Conservation (phyloP, 2,113 vertebrate species). For the Deroptyus accipitrinus region DNA sequence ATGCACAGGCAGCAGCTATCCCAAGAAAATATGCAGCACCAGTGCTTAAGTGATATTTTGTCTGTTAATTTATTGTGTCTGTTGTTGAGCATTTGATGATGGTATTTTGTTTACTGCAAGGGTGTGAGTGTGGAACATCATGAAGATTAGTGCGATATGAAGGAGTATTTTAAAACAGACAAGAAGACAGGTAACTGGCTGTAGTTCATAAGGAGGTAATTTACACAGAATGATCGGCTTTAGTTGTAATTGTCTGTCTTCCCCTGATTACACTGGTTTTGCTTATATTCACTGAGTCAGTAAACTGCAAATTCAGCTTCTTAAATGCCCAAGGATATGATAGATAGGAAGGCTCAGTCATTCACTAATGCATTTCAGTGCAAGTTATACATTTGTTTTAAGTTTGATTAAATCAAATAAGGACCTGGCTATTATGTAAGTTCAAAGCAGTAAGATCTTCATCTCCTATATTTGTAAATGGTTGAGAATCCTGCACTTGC, state of each 20-base stretch:
- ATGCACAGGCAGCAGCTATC: not conserved
- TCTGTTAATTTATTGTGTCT: not conserved
- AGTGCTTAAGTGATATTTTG: not conserved
- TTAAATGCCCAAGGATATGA: not conserved
- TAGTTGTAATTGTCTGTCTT: not conserved
- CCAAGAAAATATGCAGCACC: not conserved
- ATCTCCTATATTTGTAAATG: not conserved
- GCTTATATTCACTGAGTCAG: not conserved
- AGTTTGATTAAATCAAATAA: not conserved
- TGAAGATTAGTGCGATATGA: not conserved
- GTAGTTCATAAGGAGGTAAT: not conserved
- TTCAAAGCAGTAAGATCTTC: not conserved
- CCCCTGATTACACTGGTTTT: not conserved
- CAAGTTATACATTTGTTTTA: not conserved
- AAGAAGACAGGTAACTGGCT: not conserved
- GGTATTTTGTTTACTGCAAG: not conserved
- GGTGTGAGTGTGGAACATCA: not conserved
- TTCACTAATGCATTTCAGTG: not conserved
- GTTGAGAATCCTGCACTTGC: rapidly evolving
- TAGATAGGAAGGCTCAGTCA: not conserved
- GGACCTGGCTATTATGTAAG: not conserved
- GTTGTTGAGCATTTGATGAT: not conserved
- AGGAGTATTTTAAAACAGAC: not conserved
- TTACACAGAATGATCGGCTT: rapidly evolving
- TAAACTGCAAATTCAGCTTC: not conserved